A percentile compares a stretch with the other conserved stretches of the same genome.
Conservation (phyloP, 2,113 vertebrate species). For the Entomyzon cyanotis region DNA sequence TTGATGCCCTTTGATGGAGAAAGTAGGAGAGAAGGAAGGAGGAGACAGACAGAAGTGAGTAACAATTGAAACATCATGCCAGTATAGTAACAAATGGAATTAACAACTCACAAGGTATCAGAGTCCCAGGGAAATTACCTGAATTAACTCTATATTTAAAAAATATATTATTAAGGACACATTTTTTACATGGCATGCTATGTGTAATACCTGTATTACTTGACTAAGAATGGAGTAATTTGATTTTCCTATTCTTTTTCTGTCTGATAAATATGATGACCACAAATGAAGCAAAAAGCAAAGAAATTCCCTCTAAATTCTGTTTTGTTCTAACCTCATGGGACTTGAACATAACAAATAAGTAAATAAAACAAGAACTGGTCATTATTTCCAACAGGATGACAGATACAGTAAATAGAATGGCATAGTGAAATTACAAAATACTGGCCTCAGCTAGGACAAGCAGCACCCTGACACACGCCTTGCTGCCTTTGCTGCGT, state of each 20-base stretch:
- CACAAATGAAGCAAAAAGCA: background rate
- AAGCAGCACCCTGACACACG: background rate
- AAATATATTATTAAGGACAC: background rate
- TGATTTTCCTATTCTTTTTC: background rate
- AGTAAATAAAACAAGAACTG: background rate
- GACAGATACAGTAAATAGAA: background rate
- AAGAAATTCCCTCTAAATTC: background rate
- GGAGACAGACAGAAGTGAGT: background rate
- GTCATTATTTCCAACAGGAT: background rate
- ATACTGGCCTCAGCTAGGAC: background rate
- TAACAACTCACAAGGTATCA: background rate
- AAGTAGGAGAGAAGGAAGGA: background rate
- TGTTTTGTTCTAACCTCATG: background rate
- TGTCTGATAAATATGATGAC: background rate
- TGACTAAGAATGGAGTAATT: background rate
- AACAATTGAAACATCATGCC: background rate
- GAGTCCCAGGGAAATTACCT: background rate
- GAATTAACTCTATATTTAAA: background rate
- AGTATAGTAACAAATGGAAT: background rate
- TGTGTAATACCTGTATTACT: background rate
- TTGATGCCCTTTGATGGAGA: background rate
- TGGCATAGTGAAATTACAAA: background rate
- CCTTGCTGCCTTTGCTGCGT: background rate
- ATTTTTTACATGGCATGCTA: background rate
- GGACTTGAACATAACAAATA: background rate